These are phyloP conservation scores for Pantelozetes paolii DNA, from an alignment of 2,888 invertebrate genomes.

Conservation along the genomic window DNA sequence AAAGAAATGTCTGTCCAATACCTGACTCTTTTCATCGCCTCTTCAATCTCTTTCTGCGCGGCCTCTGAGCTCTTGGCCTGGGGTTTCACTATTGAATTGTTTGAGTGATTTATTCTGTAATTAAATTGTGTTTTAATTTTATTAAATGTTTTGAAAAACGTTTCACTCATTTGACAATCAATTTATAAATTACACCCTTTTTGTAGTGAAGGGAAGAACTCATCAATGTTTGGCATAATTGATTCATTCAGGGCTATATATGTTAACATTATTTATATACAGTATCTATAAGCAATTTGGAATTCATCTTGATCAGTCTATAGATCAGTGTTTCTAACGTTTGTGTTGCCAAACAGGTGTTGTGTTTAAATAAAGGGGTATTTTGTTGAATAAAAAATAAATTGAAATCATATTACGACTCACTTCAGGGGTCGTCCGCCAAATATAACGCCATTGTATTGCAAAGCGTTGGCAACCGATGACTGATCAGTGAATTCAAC, in stretches of 20 bases:
- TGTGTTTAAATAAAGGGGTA: no score
- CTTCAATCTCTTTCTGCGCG: conserved; percentile 90
- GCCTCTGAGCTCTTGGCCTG: conserved; percentile 90
- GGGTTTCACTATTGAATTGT: conserved; percentile 77
- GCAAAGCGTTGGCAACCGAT: conserved; percentile 75
- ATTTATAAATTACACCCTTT: conserved; percentile 13
- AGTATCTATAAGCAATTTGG: conserved; percentile 47
- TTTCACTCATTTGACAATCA: no score
- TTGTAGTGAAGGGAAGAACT: no score
- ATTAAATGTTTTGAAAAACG: no score
- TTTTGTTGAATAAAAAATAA: no score
- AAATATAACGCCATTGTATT: conserved; percentile 69
- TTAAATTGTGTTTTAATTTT: no score
- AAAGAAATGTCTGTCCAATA: no score
- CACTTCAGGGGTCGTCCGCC: conserved; percentile 63
- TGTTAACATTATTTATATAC: conserved; percentile 4
- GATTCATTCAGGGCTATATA: no score
- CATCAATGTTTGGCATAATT: no score
- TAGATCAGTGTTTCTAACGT: no score
- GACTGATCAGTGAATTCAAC: conserved; percentile 91
- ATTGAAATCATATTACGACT: not conserved
- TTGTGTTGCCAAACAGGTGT: no score
- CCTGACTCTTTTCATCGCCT: conserved; percentile 84
- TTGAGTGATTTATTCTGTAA: conserved; percentile 72
- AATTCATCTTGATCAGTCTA: no score